phyloP scores from a whole-genome alignment of 1,140 invertebrate species.

The Drosophila trapezifrons region DNA sequence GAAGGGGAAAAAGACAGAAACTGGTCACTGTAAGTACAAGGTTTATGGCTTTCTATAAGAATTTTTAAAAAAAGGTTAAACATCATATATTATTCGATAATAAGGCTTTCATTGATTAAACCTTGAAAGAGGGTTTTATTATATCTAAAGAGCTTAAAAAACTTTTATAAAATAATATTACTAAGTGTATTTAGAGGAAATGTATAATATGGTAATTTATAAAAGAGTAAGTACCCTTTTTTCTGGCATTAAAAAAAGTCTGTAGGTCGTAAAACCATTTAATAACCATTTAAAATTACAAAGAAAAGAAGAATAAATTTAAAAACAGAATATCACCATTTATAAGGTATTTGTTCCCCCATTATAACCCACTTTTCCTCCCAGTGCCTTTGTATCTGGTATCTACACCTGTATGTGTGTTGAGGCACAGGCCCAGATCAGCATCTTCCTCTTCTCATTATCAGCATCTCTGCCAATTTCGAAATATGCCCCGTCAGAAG shows the following conservation, averaged over 20 bases:
- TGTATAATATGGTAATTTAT: not conserved
- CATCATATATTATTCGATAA: no score
- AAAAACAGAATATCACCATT: no score
- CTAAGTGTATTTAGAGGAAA: not conserved
- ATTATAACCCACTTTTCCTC: not conserved
- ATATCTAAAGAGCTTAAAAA: not conserved
- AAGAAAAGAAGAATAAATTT: not conserved
- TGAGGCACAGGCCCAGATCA: slow-evolving; percentile 54
- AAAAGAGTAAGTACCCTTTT: not conserved
- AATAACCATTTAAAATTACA: no score
- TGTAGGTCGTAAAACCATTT: no score
- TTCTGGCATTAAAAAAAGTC: no score
- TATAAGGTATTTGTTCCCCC: no score
- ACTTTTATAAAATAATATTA: not conserved
- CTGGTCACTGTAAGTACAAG: no score
- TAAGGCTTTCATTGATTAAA: no score
- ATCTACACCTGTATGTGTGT: slow-evolving; percentile 50
- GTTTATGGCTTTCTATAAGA: accelerated
- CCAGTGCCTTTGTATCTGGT: slow-evolving; percentile 30
- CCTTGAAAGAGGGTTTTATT: not conserved
- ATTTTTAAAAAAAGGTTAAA: not conserved
- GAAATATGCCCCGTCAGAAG: slow-evolving; percentile 63
- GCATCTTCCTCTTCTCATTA: slow-evolving; percentile 30
- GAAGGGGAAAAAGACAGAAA: not conserved
- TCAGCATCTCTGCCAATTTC: slow-evolving; percentile 64